Evolutionary conservation across 2,113 vertebrate species (phyloP).

Genomic region (Solea senegalensis): DNA sequence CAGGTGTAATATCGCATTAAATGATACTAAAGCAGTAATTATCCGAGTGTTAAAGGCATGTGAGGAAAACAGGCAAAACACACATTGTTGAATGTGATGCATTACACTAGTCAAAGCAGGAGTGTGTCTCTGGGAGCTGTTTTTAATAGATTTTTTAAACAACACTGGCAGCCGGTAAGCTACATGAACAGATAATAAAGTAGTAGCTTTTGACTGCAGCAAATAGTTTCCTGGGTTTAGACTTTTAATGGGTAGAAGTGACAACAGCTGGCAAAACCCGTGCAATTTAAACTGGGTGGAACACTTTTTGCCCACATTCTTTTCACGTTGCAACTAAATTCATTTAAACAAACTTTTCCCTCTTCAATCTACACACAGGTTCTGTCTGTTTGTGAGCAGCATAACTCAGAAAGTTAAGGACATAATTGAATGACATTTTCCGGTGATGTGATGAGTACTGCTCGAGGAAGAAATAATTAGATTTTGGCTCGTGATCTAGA

Average conservation of each 20-base stretch:
- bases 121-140: constrained; percentile 58
- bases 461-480: too few relatives aligned
- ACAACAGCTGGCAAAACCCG: constrained; percentile 1
- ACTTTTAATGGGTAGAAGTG: constrained; percentile 28
- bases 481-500: too few relatives aligned
- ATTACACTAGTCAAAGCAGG: constrained; percentile 60
- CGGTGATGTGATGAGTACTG: too few relatives aligned
- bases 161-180: constrained; percentile 49
- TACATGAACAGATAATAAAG: constrained; percentile 43
- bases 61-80: constrained; percentile 31
- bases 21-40: constrained; percentile 64
- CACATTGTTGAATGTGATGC: constrained; percentile 54
- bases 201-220: constrained; percentile 30
- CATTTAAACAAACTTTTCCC: not conserved
- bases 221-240: constrained; percentile 29
- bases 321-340: not conserved
- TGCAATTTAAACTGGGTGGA: constrained; percentile 19
- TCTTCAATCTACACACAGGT: not conserved
- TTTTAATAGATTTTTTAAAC: constrained; percentile 58
- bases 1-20: constrained; percentile 52
- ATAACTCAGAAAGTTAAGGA: too few relatives aligned
- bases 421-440: too few relatives aligned
- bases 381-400: not conserved
- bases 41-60: constrained; percentile 59
- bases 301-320: not conserved